Percentiles rank a stretch among this genome's conserved stretches.
These are phyloP conservation scores for Cydia strobilella DNA, from an alignment of 1,140 invertebrate genomes.

Conservation along the genomic window DNA sequence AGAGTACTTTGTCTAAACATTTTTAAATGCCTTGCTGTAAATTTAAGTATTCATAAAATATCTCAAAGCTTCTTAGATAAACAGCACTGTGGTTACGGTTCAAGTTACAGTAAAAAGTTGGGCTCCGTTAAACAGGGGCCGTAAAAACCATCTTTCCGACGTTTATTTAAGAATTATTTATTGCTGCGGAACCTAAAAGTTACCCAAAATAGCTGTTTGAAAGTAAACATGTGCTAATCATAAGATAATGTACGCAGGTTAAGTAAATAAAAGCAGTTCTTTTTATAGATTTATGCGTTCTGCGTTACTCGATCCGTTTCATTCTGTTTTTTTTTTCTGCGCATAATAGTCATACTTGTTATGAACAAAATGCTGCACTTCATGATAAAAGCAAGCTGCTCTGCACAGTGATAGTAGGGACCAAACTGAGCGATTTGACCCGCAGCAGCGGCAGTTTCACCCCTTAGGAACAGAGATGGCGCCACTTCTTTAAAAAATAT, in stretches of 20 bases:
- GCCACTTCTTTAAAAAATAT: too few relatives aligned
- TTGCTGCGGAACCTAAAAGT: slow-evolving; percentile 14
- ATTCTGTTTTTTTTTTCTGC: too few relatives aligned
- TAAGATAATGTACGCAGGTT: background rate
- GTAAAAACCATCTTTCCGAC: slow-evolving; percentile 26
- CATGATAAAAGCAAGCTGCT: too few relatives aligned
- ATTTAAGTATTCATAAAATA: slow-evolving; percentile 28
- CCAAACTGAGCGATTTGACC: too few relatives aligned
- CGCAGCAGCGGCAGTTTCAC: too few relatives aligned
- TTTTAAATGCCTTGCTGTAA: background rate
- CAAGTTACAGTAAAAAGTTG: slow-evolving; percentile 16
- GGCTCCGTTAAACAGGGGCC: slow-evolving; percentile 24
- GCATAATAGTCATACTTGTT: too few relatives aligned
- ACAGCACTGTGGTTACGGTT: background rate
- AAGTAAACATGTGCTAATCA: slow-evolving; percentile 21
- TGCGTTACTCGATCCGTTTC: background rate
- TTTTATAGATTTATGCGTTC: background rate
- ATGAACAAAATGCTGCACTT: too few relatives aligned
- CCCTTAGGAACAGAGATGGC: too few relatives aligned
- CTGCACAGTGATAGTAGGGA: too few relatives aligned
- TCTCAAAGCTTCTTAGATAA: slow-evolving; percentile 10
- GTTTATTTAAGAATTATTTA: slow-evolving; percentile 31
- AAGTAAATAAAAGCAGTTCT: background rate
- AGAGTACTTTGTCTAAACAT: background rate
- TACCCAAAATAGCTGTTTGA: slow-evolving; percentile 24